Evolutionary conservation across 2,888 invertebrate genomes (phyloP).

Genomic region (Prenolepis imparis): DNA sequence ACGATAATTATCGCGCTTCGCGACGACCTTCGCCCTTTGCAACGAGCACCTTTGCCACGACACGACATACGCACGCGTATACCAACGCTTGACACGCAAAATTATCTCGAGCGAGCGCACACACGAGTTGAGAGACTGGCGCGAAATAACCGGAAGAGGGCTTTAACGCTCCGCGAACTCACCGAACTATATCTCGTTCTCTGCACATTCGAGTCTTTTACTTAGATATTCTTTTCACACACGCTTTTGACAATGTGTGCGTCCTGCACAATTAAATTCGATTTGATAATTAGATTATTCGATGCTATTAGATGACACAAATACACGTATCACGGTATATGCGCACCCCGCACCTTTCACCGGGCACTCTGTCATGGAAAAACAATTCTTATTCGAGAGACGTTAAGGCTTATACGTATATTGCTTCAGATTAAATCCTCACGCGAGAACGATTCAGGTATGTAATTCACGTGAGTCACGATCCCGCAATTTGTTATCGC

Average conservation of each 20-base stretch:
- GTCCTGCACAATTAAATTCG: neutral
- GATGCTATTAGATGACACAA: neutral
- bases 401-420: constrained; percentile 12
- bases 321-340: constrained; percentile 7
- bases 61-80: constrained; percentile 23
- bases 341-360: constrained; percentile 4
- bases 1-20: constrained; percentile 4
- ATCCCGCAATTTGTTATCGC: constrained; percentile 32
- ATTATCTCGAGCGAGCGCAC: constrained; percentile 15
- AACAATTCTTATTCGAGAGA: constrained; percentile 20
- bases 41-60: constrained; percentile 12
- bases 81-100: constrained; percentile 11
- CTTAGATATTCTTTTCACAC: neutral
- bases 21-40: constrained; percentile 10
- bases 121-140: neutral
- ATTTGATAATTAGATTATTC: neutral
- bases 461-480: constrained; percentile 44
- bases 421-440: constrained; percentile 36
- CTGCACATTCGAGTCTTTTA: neutral
- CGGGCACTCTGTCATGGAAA: constrained; percentile 19
- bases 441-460: constrained; percentile 32
- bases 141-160: neutral
- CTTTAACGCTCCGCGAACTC: neutral
- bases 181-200: neutral
- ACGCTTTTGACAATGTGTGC: neutral